Evolutionary conservation across 1,140 invertebrate species (phyloP).

Genomic region (Galendromus occidentalis): DNA sequence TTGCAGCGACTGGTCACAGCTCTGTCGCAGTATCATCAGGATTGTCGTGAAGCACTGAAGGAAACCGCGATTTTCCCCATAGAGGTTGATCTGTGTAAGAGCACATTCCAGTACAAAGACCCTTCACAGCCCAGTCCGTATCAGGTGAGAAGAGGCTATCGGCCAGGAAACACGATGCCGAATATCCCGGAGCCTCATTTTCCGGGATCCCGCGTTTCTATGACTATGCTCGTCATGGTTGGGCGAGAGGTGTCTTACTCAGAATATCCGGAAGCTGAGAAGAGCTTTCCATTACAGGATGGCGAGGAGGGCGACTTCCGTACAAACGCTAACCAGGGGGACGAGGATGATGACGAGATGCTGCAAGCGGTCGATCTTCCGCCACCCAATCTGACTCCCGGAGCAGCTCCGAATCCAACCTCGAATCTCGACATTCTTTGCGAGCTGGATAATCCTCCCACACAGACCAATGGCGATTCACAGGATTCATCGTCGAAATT

Average conservation of each 20-base stretch:
- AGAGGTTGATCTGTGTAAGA: conserved; percentile 78
- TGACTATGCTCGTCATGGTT: background rate
- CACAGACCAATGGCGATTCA: conserved; percentile 7
- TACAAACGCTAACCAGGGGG: background rate
- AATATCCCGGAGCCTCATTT: background rate
- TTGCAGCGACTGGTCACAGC: conserved; percentile 54
- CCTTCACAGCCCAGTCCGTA: conserved; percentile 12
- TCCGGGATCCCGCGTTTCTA: background rate
- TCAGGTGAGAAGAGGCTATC: conserved; percentile 12
- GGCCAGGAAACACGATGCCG: background rate
- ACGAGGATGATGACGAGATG: background rate
- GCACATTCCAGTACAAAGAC: conserved; percentile 44
- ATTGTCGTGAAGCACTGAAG: conserved; percentile 40
- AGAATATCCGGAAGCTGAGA: background rate
- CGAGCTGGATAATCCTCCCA: background rate
- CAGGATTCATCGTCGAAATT: background rate
- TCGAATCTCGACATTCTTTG: background rate
- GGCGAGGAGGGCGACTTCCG: background rate
- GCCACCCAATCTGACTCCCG: background rate
- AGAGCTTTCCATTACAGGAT: background rate
- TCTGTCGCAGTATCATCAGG: conserved; percentile 48
- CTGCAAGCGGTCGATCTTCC: background rate
- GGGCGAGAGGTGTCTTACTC: background rate
- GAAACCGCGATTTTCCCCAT: conserved; percentile 71
- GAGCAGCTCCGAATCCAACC: background rate